Base-by-base conservation (phyloP, 2,113 vertebrate genomes). In the Ornithorhynchus anatinus region DNA sequence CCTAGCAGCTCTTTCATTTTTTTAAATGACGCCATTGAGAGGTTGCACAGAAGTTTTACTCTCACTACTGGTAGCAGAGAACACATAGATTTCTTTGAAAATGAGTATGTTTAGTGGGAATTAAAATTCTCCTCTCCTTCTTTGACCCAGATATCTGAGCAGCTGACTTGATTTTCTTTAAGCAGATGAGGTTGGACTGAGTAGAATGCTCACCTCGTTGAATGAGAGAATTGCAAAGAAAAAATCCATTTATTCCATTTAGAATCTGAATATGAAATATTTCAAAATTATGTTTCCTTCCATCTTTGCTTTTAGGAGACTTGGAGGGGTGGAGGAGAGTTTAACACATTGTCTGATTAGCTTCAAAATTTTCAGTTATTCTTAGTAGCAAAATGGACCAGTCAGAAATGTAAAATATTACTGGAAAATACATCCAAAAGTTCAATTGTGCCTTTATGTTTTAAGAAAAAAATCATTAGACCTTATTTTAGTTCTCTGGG, bases 1-100 rank as follows among this genome's bases (percentile, higher is more conserved):
- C 62, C 48, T 85, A 54, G 52, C n/a, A 79, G 25, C 36, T 31
- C 37, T 86, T 83, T 82, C 87, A 82, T 85, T 74, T 90, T n/a
- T n/a, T 89, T 82, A 85, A 85, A 45, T 58, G 52, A 77, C 64
- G 39, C 58, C 44, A 69, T 17, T 56, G 37, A 35, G 58, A 75
- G 54, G n/a, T 60, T 77, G 23, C 35, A 63, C 47, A 80, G 72
- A 37, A 56, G 47, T 72, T 32, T 5, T 72, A 50, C 75, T 74
- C 60, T 81, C 56, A 80, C 50, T 80, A 63, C 72, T 59, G 25
- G 27, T 77, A 84, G 44, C 35, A 50, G 27, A 71, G 52, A 78
- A 86, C 67, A 81, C 27, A 29, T 53, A 81, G 25, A 3, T 10
- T n/a, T 73, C 44, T 78, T 79, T 74, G 38, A 75, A 74, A 84